Base-by-base conservation (phyloP, 2,888 invertebrate species). In the Listrodromus nycthemerus region DNA sequence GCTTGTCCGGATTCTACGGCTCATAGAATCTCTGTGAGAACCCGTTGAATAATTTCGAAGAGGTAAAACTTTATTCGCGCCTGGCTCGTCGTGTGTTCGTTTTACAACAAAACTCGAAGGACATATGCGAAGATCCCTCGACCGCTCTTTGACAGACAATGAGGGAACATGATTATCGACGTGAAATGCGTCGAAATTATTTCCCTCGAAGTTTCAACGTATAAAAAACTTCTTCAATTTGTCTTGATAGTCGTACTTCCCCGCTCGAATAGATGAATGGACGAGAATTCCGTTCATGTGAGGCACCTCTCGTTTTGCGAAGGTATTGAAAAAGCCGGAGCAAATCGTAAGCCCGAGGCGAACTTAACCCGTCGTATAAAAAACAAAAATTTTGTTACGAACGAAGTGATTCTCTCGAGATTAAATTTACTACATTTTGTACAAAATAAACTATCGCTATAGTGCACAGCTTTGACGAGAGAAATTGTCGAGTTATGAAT, bases 31-130 rank as follows among this genome's bases (percentile, higher is more conserved):
- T 79, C 24, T 27, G 4, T 27, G 65, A 63, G 70, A 71, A 75
- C 66, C 65, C 79, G 37, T 70, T 83, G 83, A 83, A 83, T 83
- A 70, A 75, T 79, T 79, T 21, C 5, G 63, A 52, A 69, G 50
- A 13, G 55, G 10, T 55, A 55, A 55, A 82, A 82, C 79, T 79
- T 75, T 69, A 74, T 80, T 83, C 58, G 30, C 70, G 79, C 33
- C 71, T 74, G 63, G 78, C 37, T 70, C 48, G 19, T 19, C 48
- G 69, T 79, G 75, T 55, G 1, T 52, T 58, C 33, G 73, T 71
- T 45, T 65, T 41, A 19, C 63, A 65, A 71, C 65, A 55, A 79
- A 79, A 79, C 65, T 63, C 45, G 30, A 65, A 16, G 41, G 58
- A 30, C n/a, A n/a, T 27, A 58, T 58, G 27, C 58, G 21, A 55